Conservation (phyloP, 1,140 invertebrate genomes). For the Octopus sinensis region DNA sequence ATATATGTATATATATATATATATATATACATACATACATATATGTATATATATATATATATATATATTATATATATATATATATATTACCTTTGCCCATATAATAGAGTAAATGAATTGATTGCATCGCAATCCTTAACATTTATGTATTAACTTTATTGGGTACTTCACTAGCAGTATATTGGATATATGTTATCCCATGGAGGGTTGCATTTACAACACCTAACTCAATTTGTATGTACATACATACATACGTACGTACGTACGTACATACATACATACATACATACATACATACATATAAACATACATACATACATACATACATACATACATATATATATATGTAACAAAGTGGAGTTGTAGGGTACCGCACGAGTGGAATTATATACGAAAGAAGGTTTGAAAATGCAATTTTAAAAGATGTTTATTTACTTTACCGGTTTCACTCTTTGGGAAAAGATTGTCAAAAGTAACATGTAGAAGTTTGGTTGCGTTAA, state of each 20-base stretch:
- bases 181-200: neutral
- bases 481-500: no score
- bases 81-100: neutral
- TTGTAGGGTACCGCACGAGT: no score
- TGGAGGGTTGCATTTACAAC: neutral
- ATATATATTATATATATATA: neutral
- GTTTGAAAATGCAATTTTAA: no score
- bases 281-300: neutral
- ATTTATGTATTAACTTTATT: neutral
- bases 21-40: neutral
- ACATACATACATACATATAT: neutral
- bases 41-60: slow-evolving; percentile 10
- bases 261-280: neutral
- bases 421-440: no score
- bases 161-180: neutral
- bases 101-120: neutral
- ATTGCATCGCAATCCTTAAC: neutral
- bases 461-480: no score
- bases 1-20: neutral
- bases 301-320: neutral
- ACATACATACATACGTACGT: neutral
- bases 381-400: no score
- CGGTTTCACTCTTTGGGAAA: no score
- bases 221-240: neutral
- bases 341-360: no score